These are phyloP conservation scores for Anguilla japonica DNA, from an alignment of 2,113 vertebrate species.

Conservation along the genomic window DNA sequence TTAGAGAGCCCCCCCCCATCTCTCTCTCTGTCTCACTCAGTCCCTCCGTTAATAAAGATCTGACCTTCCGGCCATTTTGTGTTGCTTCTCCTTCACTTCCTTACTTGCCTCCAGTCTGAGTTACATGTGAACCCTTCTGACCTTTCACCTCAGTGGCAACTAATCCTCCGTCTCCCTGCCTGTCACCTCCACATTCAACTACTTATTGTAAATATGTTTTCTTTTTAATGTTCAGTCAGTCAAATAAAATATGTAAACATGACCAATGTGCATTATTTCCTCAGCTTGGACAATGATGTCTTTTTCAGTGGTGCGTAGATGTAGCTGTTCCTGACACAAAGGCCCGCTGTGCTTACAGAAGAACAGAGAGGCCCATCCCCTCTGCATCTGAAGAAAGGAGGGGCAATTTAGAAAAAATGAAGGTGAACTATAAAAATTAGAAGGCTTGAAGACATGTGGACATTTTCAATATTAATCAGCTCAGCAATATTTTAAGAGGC, in stretches of 20 bases:
- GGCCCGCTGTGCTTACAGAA: no score
- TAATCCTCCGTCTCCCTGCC: no score
- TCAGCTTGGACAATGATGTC: no score
- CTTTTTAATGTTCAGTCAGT: no score
- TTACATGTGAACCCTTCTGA: neutral
- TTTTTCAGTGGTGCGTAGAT: no score
- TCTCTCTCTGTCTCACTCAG: neutral
- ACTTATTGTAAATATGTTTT: no score
- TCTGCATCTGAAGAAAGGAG: slow-evolving; percentile 15
- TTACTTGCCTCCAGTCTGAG: neutral
- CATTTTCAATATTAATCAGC: slow-evolving; percentile 80
- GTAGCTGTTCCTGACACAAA: no score
- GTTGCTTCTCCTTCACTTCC: neutral
- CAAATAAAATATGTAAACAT: neutral
- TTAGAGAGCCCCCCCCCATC: neutral
- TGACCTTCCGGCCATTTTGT: neutral
- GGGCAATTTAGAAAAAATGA: slow-evolving; percentile 26
- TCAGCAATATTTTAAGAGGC: slow-evolving; percentile 82
- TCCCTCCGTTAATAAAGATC: neutral
- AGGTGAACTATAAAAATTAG: slow-evolving; percentile 38
- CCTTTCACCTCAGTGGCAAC: neutral
- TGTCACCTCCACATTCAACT: no score
- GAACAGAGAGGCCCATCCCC: no score
- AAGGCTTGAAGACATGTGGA: slow-evolving; percentile 62
- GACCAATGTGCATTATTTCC: neutral